Base-by-base conservation (phyloP, 2,113 vertebrate species). In the Shinisaurus crocodilurus region DNA sequence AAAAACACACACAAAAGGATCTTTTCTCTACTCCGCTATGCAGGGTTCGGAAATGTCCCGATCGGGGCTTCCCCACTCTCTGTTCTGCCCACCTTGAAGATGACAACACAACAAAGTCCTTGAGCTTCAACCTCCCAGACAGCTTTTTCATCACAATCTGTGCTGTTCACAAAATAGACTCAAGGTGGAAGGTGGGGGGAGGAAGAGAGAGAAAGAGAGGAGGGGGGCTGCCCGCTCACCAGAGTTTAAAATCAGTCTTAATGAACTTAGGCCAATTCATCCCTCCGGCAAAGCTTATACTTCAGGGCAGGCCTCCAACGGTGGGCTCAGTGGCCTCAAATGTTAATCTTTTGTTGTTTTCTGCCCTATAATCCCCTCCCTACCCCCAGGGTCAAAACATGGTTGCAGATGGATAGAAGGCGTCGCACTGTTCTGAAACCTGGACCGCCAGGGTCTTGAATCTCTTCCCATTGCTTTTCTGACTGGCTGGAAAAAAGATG, bases 201-300 rank as follows among this genome's bases (percentile, higher is more conserved):
- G 18, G 25, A 34, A 1, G 2, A 20, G 7, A 32, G 34, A n/a
- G 43, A 45, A 43, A 13, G 4, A 43, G 5, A 7, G 63, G 8
- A 43, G 76, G 85, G 74, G 93, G 88, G 6, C 5, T 92, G 95
- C 96, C 95, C 95, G 95, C 91, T 94, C 87, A 90, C 90, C 84
- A 91, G 94, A 92, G 95, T 93, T 96, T 94, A 93, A 95, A 95
- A 95, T 0, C 76, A 94, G 92, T 94, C 90, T 96, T 96, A 96
- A 96, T 96, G 95, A 96, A 96, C 96, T 96, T 87, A 91, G 92
- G 89, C 94, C 89, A 96, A 96, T 96, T 96, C 95, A 95, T 95
- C 94, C 95, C 91, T 91, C 92, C 0, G 3, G 92, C 88, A 94
- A 93, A 95, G 93, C 96, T 95, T 95, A 94, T 72, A 86, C 94